Conservation (phyloP, 2,113 vertebrate genomes). For the Lophochroa leadbeateri region DNA sequence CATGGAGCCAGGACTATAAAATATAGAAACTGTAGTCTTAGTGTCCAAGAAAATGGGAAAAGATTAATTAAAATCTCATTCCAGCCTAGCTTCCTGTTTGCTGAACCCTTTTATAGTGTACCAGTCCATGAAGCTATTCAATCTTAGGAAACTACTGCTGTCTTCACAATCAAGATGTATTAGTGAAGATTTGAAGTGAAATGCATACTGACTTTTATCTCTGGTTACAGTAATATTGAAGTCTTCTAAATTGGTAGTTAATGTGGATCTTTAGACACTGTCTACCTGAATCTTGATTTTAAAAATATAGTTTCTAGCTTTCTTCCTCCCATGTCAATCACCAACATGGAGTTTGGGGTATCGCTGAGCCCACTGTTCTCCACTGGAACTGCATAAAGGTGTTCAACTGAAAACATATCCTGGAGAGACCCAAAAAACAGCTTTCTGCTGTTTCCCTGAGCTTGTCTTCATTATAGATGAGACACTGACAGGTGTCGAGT, state of each 20-base stretch:
- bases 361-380: neutral
- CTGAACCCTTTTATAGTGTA: neutral
- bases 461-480: neutral
- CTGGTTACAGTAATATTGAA: neutral
- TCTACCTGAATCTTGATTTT: neutral
- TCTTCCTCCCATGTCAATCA: neutral
- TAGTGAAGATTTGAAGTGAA: neutral
- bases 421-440: neutral
- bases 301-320: neutral
- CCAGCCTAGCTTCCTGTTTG: neutral
- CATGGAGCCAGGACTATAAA: neutral
- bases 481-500: neutral
- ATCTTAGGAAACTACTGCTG: neutral
- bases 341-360: neutral
- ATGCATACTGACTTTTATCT: neutral
- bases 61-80: neutral
- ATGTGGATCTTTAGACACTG: neutral
- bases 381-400: neutral
- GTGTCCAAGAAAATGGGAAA: neutral
- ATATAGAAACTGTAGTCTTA: neutral
- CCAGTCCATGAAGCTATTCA: neutral
- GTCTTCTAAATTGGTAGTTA: neutral
- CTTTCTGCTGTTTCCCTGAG: neutral
- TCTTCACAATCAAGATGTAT: neutral
- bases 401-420: neutral